Base-by-base conservation (phyloP, 2,888 invertebrate species). In the Heterodera filipjevi region DNA sequence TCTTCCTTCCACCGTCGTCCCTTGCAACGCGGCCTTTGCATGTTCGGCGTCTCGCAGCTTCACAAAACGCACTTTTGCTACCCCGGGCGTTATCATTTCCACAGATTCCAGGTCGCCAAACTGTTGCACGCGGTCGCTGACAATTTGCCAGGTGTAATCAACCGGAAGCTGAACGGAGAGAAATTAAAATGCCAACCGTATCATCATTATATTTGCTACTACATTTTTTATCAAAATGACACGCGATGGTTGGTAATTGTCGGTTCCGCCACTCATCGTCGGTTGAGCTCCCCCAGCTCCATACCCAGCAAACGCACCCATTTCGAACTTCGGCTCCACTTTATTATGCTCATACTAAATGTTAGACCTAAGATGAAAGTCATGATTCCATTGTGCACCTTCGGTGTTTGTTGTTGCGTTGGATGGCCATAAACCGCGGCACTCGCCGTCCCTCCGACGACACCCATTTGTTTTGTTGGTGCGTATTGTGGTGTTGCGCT, bases 41-140 rank as follows among this genome's bases (percentile, higher is more conserved):
- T 86, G 79, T 71, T 88, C 88, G 3, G 87, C 87, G 66, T 87
- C 87, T 16, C 35, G 32, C 32, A 83, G 59, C 49, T 82, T 79
- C 32, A 85, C 70, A 71, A 95, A 97, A 79, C 95, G 93, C 35
- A 97, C 94, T 79, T 95, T 92, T 77, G 96, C 95, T 81, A 94
- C 93, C 85, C 95, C 96, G 66, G 93, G 93, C 3, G 94, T 94
- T 76, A 95, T 93, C 91, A 96, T 95, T 90, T 97, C 96, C 16
- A 95, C 95, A 90, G 94, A 95, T 90, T 95, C 94, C 0, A 98
- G 94, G 84, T 96, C 96, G 5, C 96, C 97, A 89, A 85, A 82
- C 87, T 95, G 94, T 85, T 93, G 93, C 91, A 96, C 95, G 90
- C 95, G 95, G 89, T 95, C 95, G 66, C 94, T 93, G 82, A 98